phyloP scores from a whole-genome alignment of 2,888 invertebrate genomes.

The Rotaria macrura region DNA sequence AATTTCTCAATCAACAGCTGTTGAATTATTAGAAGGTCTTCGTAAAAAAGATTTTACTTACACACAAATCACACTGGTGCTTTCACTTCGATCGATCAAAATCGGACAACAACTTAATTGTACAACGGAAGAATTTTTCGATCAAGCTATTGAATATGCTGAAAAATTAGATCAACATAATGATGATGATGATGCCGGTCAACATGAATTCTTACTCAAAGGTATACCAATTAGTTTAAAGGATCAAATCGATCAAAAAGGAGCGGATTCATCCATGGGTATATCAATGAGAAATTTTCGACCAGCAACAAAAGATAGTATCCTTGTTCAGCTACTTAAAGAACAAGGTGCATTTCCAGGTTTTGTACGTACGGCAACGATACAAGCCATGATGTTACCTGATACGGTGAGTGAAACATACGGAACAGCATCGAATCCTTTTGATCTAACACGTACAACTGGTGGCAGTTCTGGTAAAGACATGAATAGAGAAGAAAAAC shows the following conservation, averaged over 20 bases:
- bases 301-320: background rate
- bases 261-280: slow-evolving; percentile 12
- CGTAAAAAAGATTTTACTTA: background rate
- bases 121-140: background rate
- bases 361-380: background rate
- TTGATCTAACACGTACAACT: slow-evolving; percentile 42
- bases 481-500: background rate
- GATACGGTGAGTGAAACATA: slow-evolving; percentile 37
- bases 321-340: background rate
- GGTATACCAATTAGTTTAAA: slow-evolving; percentile 6
- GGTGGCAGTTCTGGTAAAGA: slow-evolving; percentile 53
- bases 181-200: background rate
- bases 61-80: background rate
- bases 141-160: background rate
- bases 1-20: background rate
- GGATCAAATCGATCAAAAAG: background rate
- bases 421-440: slow-evolving; percentile 50
- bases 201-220: background rate
- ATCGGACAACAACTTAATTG: background rate
- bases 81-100: background rate
- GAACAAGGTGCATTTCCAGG: background rate
- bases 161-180: background rate
- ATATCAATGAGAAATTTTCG: background rate
- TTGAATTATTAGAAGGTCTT: background rate
- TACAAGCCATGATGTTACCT: slow-evolving; percentile 1